A percentile compares a stretch with the other conserved stretches of the same genome.
Conservation (phyloP, 2,888 invertebrate species). For the Myopa tessellatipennis region DNA sequence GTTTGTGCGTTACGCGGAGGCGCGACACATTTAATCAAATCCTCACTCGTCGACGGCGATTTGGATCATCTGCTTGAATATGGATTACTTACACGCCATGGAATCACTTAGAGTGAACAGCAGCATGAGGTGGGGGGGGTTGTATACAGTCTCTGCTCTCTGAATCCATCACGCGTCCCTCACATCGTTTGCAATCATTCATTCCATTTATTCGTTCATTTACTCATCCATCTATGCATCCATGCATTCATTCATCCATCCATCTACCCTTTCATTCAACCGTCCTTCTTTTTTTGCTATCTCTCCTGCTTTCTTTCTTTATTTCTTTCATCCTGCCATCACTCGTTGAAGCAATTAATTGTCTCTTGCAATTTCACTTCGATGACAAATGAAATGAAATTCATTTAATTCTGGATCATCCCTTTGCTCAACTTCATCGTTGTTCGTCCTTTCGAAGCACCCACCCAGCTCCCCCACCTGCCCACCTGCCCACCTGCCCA, state of each 20-base stretch:
- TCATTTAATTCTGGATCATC: conserved; percentile 23
- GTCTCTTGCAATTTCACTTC: conserved; percentile 27
- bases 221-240: not conserved
- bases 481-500: not conserved
- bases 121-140: not conserved
- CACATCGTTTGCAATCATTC: not conserved
- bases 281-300: not conserved
- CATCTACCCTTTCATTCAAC: not conserved
- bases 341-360: conserved; percentile 32
- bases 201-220: not conserved
- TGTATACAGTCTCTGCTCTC: not conserved
- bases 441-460: not conserved
- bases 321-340: conserved; percentile 10
- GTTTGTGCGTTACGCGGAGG: conserved; percentile 8
- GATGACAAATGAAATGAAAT: conserved; percentile 38
- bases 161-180: not conserved
- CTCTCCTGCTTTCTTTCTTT: not conserved
- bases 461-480: not conserved
- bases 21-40: conserved; percentile 33
- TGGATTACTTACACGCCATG: not conserved
- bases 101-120: not conserved
- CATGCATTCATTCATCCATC: not conserved
- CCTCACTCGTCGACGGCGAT: conserved; percentile 7
- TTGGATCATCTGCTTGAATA: conserved; percentile 3
- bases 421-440: conserved; percentile 3